Base-by-base conservation (phyloP, 2,888 invertebrate genomes). In the Drosophila acutilabella region DNA sequence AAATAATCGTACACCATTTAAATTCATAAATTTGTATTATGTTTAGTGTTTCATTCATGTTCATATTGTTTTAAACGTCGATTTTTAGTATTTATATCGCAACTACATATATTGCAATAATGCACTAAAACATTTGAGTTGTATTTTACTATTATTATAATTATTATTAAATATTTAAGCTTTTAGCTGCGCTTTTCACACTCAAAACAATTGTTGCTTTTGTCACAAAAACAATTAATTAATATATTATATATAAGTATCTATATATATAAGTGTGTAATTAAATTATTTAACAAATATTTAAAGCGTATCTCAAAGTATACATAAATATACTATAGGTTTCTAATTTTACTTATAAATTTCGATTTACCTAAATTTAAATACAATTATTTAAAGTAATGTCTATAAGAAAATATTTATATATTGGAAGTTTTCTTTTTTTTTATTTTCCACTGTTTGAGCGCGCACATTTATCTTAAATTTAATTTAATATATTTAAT, bases 281-380 rank as follows among this genome's bases (percentile, higher is more conserved):
- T 71, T 80, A 76, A 78, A 74, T 79, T 76, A 83, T 64, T 70
- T 76, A 81, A 79, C 83, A 78, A 80, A 84, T 78, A 70, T 72
- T 68, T 72, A 77, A 80, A 84, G 87, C 81, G 78, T 74, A 71
- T 78, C 67, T 66, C 56, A 79, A 84, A 81, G 52, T 81, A 81
- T 79, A 78, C 75, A 82, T 75, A 76, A 45, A 65, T 66, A 36
- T 16, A 52, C 41, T 54, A 38, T 52, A 38, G 13, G n/a, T 44
- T 61, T 61, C 20, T 38, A 23, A 18, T 16, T 50, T 51, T 45
- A 48, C 57, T 64, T 18, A 18, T 58, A 33, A 56, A 51, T 62
- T 52, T 33, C 8, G 2, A n/a, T 61, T 66, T 60, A 71, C 59
- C 67, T 81, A 74, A 71, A 71, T 53, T 60, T 72, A 54, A 74